Evolutionary conservation across 2,888 invertebrate species (phyloP).

Genomic region (Latrodectus hesperus): DNA sequence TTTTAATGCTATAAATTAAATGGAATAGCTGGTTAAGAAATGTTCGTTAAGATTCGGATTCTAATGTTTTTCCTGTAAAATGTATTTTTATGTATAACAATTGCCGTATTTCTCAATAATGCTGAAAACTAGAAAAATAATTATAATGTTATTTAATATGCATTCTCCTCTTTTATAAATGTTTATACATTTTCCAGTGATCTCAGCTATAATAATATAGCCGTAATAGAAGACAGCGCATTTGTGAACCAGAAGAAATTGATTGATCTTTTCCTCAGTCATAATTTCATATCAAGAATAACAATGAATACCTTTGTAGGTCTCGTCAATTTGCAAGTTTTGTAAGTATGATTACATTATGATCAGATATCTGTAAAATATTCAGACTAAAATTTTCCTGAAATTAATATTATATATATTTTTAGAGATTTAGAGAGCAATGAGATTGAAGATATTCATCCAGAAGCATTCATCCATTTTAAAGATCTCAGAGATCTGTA

Average conservation of each 20-base stretch:
- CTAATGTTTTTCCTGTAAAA: no score
- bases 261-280: conserved; percentile 87
- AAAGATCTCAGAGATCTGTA: conserved; percentile 78
- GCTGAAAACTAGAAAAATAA: no score
- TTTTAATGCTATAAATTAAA: no score
- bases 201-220: conserved; percentile 88
- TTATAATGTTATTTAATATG: no score
- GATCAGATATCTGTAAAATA: no score
- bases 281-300: conserved; percentile 86
- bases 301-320: conserved; percentile 87
- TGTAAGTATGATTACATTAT: conserved; percentile 74
- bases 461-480: conserved; percentile 87
- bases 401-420: neutral
- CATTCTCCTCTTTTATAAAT: no score
- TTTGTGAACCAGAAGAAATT: conserved; percentile 84
- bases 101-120: no score
- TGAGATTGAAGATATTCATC: conserved; percentile 87
- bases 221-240: conserved; percentile 81
- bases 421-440: conserved; percentile 86
- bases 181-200: conserved; percentile 79
- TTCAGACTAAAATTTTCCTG: neutral
- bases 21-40: no score
- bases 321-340: conserved; percentile 85
- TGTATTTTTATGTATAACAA: no score
- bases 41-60: no score